Percentiles rank a stretch among this genome's conserved stretches.
Conservation (phyloP, 2,888 invertebrate species). For the Drosophila prolongata region DNA sequence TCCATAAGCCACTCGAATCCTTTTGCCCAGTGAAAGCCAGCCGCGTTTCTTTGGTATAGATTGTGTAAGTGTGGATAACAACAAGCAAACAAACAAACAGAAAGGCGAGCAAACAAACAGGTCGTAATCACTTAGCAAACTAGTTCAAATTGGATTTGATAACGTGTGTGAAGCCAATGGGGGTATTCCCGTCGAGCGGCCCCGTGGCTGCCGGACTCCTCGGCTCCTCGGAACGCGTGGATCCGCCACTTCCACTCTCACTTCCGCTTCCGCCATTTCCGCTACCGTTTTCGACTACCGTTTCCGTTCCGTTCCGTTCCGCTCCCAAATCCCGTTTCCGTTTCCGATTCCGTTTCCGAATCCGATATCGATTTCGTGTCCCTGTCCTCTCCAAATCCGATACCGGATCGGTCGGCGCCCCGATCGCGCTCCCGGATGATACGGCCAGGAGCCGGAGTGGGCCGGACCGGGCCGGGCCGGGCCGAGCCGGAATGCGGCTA, state of each 20-base stretch:
- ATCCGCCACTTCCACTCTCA: conserved; percentile 20
- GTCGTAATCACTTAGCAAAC: conserved; percentile 40
- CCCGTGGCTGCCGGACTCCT: conserved; percentile 30
- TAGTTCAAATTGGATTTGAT: conserved; percentile 32
- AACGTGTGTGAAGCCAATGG: conserved; percentile 54
- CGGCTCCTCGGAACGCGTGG: conserved; percentile 17
- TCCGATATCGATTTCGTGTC: conserved; percentile 8
- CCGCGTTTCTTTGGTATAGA: conserved; percentile 21
- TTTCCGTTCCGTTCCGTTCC: conserved; percentile 10
- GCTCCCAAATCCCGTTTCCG: conserved; percentile 15
- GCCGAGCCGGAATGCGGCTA: conserved; percentile 82
- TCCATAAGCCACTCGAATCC: not conserved
- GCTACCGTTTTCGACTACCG: conserved; percentile 12
- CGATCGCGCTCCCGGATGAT: conserved; percentile 15
- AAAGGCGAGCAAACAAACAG: conserved; percentile 30
- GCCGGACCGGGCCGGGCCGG: conserved; percentile 17
- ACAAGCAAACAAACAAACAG: conserved; percentile 35
- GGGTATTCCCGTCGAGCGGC: conserved; percentile 29
- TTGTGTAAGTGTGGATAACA: conserved; percentile 34
- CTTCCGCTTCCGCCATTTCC: conserved; percentile 13
- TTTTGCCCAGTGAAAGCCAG: conserved; percentile 17
- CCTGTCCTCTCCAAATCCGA: conserved; percentile 8
- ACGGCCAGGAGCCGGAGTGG: conserved; percentile 23
- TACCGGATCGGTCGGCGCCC: conserved; percentile 20
- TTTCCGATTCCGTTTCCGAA: conserved; percentile 18